Conservation (phyloP, 2,888 invertebrate species). For the Acrocera orbiculus region DNA sequence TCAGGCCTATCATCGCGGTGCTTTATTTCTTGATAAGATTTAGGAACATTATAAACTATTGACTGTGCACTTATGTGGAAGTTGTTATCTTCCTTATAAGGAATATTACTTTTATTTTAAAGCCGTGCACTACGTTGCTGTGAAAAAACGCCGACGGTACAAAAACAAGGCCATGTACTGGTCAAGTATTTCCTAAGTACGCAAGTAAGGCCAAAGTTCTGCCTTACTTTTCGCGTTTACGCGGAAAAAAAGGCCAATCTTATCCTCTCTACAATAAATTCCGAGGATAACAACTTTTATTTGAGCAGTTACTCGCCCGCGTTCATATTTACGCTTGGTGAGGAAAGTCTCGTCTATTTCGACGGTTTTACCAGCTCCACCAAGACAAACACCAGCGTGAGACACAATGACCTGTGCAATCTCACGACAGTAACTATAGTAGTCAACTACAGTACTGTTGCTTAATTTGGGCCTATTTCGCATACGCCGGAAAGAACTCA, state of each 20-base stretch:
- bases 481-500: not conserved
- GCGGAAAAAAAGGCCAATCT: not conserved
- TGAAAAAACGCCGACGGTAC: no score
- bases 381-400: not conserved
- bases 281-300: not conserved
- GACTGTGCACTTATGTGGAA: no score
- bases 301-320: constrained; percentile 1
- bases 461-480: not conserved
- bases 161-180: no score
- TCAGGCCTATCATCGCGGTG: no score
- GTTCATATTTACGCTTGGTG: constrained; percentile 1
- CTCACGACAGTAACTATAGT: constrained; percentile 1
- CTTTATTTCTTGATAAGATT: no score
- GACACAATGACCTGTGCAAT: constrained; percentile 2
- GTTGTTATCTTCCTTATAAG: no score
- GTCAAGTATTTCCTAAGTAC: no score
- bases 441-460: not conserved
- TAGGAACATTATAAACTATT: no score
- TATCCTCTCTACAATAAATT: constrained; percentile 1
- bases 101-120: no score
- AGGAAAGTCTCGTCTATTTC: constrained; percentile 6
- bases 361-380: constrained; percentile 4
- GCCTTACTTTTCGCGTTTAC: not conserved
- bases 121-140: no score
- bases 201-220: not conserved